Conservation (phyloP, 1,140 invertebrate species). For the Pseudobourletiella spinata region DNA sequence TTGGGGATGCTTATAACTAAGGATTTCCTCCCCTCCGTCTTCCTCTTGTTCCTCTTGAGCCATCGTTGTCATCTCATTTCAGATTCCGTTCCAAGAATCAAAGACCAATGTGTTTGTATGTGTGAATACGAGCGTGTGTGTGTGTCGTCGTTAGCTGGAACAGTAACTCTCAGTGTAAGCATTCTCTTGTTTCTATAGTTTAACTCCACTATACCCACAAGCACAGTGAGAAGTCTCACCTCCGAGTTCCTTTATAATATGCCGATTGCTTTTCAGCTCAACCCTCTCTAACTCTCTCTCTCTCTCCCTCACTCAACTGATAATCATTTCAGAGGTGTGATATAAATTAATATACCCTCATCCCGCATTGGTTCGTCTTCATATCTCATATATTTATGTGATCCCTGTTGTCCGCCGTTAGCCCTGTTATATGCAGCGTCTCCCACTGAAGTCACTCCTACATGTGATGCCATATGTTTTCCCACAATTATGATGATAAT, state of each 20-base stretch:
- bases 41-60: too few species aligned
- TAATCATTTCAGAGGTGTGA: background rate
- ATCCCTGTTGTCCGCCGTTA: background rate
- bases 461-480: too few species aligned
- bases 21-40: background rate
- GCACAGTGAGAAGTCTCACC: slow-evolving; percentile 11
- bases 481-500: too few species aligned
- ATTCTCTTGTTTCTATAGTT: slow-evolving; percentile 5
- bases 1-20: background rate
- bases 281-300: background rate
- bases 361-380: background rate
- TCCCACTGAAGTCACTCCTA: too few species aligned
- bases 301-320: slow-evolving; percentile 1
- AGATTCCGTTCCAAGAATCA: background rate
- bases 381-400: background rate
- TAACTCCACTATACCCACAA: slow-evolving; percentile 11
- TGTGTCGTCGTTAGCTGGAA: background rate
- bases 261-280: background rate
- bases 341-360: slow-evolving; percentile 3
- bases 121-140: background rate
- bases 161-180: background rate
- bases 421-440: background rate
- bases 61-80: background rate
- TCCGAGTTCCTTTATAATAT: background rate
- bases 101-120: too few species aligned